Percentiles rank a stretch among this genome's conserved stretches.
These are phyloP conservation scores for Eurytoma adleriae DNA, from an alignment of 2,888 invertebrate species.

Conservation along the genomic window DNA sequence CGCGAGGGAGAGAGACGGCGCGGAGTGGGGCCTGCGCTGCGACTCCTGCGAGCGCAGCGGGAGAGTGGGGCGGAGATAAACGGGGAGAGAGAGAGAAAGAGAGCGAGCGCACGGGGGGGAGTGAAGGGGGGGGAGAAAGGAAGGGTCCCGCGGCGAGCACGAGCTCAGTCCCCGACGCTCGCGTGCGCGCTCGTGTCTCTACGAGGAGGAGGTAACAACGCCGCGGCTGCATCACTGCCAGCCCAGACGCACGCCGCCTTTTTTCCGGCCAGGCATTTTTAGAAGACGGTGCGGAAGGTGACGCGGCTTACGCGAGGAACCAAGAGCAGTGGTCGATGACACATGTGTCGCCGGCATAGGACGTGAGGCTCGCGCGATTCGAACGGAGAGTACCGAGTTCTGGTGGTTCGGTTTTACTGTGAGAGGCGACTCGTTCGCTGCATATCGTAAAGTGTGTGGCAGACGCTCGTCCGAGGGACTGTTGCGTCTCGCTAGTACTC, in stretches of 20 bases:
- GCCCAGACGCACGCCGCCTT: background rate
- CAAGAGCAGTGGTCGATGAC: no score
- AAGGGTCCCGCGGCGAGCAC: conserved; percentile 63
- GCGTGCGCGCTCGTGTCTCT: conserved; percentile 61
- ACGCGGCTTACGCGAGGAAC: no score
- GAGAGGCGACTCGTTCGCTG: no score
- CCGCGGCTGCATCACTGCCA: background rate
- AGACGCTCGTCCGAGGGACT: no score
- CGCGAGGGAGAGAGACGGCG: background rate
- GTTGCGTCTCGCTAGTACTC: no score
- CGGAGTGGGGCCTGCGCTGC: conserved; percentile 27
- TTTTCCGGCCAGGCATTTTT: no score
- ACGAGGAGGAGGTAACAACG: conserved; percentile 55
- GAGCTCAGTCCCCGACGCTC: conserved; percentile 66
- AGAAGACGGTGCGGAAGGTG: no score
- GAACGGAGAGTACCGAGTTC: no score
- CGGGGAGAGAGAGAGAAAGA: conserved; percentile 28
- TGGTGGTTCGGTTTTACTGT: no score
- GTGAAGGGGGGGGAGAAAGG: conserved; percentile 54
- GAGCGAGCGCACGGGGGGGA: conserved; percentile 46
- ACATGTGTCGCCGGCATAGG: no score
- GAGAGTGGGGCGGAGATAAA: conserved; percentile 51
- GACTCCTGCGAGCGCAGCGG: background rate
- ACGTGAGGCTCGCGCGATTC: no score
- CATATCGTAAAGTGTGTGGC: no score